Evolutionary conservation across 2,113 vertebrate genomes (phyloP), one percentile per base, ranked within the genome.

Genomic region (Salminus brasiliensis): DNA sequence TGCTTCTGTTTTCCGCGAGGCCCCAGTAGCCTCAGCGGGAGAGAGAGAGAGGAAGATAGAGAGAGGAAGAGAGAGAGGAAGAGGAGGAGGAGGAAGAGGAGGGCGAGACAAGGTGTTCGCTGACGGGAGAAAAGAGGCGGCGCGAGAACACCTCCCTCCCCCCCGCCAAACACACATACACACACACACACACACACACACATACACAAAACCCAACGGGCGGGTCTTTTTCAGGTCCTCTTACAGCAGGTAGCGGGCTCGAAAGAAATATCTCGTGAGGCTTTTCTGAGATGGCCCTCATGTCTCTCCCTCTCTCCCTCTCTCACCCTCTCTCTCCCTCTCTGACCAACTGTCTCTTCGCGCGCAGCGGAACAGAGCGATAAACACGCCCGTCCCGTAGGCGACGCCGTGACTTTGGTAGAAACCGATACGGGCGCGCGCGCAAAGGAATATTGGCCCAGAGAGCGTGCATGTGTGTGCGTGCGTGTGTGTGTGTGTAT

Each of bases 401-500:
- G 81, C 47, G 49, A 41, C 52, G 63, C 69, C 30, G 62, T 53
- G 45, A 49, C 55, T 16, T 70, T 53, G 34, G 53, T 12, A 16
- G 25, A 70, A 47, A 18, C 12, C 12, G 49, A 60, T 60, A 60
- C 12, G 3, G 12, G 4, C 25, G 25, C 25, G 57, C 16, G 47
- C 47, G 15, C 47, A 21, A 12, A 49, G 30, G 60, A 32, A 21
- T 18, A 78, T 59, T 60, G 83, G 34, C 83, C 88, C 84, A 84
- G 81, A 63, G 81, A 84, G 87, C 13, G 16, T n/a, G n/a, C 27
- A 41, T 16, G 32, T 21, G 9, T 12, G 29, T 32, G 25, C 88
- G 88, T 90, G 85, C 84, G 80, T 85, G 80, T 81, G 21, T 74
- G 82, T 83, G 86, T 69, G 76, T 57, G 78, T 59, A 72, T 70